Conservation (phyloP, 2,113 vertebrate genomes). For the human region DNA sequence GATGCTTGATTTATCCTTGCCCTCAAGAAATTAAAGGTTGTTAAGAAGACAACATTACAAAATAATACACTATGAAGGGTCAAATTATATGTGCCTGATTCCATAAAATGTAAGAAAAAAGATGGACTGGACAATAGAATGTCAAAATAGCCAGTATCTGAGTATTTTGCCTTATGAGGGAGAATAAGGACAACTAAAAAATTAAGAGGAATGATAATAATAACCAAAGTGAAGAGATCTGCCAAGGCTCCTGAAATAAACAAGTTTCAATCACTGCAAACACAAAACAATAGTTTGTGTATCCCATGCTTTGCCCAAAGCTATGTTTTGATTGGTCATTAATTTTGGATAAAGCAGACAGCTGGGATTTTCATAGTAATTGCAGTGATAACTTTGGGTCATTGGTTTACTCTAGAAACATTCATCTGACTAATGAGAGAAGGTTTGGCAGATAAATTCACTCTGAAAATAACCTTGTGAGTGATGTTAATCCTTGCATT, state of each 20-base stretch:
- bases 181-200: conserved; percentile 9
- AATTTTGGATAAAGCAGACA: conserved; percentile 26
- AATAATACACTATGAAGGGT: background rate
- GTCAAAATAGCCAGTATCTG: background rate
- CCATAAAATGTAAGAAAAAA: background rate
- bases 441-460: background rate
- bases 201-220: conserved; percentile 14
- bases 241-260: conserved; percentile 19
- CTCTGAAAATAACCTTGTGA: background rate
- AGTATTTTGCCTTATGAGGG: conserved; percentile 12
- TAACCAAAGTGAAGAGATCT: background rate
- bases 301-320: conserved; percentile 22
- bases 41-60: conserved; percentile 2
- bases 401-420: background rate
- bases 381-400: background rate
- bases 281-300: conserved; percentile 31
- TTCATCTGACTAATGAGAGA: background rate
- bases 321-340: conserved; percentile 16
- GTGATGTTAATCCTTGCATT: background rate
- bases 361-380: background rate
- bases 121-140: background rate
- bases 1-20: background rate
- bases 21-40: background rate
- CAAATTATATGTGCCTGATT: background rate
- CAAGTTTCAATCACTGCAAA: background rate